Evolutionary conservation across 37 sponge, comb jelly and placozoan genomes (phyloP), one percentile per base, ranked within the genome.

Genomic region (Corticium candelabrum): DNA sequence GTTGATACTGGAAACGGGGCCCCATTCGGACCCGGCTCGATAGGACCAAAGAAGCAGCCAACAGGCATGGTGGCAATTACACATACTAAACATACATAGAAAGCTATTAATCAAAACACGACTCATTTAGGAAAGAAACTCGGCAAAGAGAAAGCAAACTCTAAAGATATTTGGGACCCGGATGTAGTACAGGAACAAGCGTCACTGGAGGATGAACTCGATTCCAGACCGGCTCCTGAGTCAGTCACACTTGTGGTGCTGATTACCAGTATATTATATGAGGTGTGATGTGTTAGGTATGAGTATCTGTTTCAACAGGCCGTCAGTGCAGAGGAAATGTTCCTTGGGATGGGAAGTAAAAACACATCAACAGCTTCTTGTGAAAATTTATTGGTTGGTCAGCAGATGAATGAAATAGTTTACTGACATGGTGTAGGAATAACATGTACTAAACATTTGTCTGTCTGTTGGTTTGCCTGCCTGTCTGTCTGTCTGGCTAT

Each of bases 281-380:
- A 50, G 3, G 43, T n/a, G 29, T 7, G 34, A 73, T 32, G 2
- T 68, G n/a, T 7, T 36, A 90, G 91, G 36, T 89, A 95, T 83
- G 88, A 95, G 0, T 67, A 89, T 79, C 38, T 86, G 34, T 95
- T 85, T 75, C 67, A 78, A 37, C 96, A 95, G 50, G 73, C 84
- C 39, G 90, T 95, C 1, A 37, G 75, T 1, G 38, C 90, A 70
- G 96, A 95, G 74, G 96, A 95, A 82, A 84, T 95, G 41, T 95
- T 81, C 73, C 82, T 95, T 15, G 93, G 93, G n/a, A 89, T 95
- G 96, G 84, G 88, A 27, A 56, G 39, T 37, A 91, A 91, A 79
- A 87, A 80, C 27, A 90, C 90, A 7, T 57, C 85, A 34, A 89
- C 96, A 68, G 87, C 96, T 7, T 83, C 83, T 4, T 95, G 96